Conservation (phyloP, 37 sponge, comb jelly and placozoan species). For the Chondrilla cf. caribensis region DNA sequence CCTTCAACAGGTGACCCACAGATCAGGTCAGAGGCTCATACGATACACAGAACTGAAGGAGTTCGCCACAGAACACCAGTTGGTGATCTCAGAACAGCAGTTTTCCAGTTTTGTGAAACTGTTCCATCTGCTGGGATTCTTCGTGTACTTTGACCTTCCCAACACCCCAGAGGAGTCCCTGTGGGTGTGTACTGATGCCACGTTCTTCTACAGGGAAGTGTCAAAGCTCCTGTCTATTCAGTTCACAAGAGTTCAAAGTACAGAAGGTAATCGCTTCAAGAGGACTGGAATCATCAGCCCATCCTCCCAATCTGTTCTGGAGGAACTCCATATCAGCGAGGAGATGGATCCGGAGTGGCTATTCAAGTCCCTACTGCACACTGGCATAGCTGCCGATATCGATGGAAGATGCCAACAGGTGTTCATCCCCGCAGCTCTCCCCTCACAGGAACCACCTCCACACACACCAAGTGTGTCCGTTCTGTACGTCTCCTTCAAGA, state of each 20-base stretch:
- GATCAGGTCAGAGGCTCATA: background rate
- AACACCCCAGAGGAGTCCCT: background rate
- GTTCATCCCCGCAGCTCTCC: conserved; percentile 15
- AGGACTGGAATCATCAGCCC: background rate
- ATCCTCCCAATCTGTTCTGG: background rate
- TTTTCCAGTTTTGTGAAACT: background rate
- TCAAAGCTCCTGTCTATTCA: conserved; percentile 16
- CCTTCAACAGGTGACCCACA: background rate
- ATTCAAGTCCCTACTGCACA: background rate
- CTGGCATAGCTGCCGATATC: background rate
- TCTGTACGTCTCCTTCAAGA: conserved; percentile 6
- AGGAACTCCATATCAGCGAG: background rate
- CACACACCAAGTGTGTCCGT: background rate
- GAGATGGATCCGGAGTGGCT: background rate
- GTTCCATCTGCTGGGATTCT: background rate
- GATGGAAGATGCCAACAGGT: background rate
- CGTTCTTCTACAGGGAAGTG: background rate
- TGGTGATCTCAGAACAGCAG: background rate
- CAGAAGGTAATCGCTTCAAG: background rate
- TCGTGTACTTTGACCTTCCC: background rate
- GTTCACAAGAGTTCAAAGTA: background rate
- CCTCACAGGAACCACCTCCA: background rate
- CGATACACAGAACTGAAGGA: background rate
- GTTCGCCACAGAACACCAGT: background rate
- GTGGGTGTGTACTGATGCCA: conserved; percentile 11